Percentiles rank a stretch among this genome's conserved stretches.
These are phyloP conservation scores for Stenurella melanura DNA, from an alignment of 2,888 invertebrate genomes.

Conservation along the genomic window DNA sequence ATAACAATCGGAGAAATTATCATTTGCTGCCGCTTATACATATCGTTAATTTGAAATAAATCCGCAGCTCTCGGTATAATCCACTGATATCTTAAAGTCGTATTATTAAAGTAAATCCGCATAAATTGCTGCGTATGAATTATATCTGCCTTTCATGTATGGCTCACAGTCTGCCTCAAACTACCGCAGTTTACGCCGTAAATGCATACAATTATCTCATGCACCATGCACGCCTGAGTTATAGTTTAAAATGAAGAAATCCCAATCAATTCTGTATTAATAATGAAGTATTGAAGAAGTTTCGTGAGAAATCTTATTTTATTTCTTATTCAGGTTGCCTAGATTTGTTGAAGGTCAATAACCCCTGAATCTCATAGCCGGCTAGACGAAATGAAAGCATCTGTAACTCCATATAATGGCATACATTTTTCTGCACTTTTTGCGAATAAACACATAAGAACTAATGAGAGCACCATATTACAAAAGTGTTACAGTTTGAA, in stretches of 20 bases:
- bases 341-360: conserved; percentile 61
- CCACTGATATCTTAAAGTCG: not conserved
- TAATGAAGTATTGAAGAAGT: conserved; percentile 45
- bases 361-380: conserved; percentile 60
- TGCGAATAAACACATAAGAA: conserved; percentile 43
- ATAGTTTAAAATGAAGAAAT: conserved; percentile 17
- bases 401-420: conserved; percentile 62
- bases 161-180: conserved; percentile 19
- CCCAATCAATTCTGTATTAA: conserved; percentile 36
- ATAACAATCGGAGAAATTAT: not conserved
- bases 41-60: not conserved
- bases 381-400: conserved; percentile 66
- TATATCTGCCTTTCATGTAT: conserved; percentile 17
- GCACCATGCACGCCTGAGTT: conserved; percentile 20
- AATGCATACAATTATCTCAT: conserved; percentile 39
- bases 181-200: conserved; percentile 17
- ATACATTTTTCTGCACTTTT: conserved; percentile 63
- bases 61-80: not conserved
- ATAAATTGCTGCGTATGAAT: conserved; percentile 18
- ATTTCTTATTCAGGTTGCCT: conserved; percentile 61
- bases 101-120: conserved; percentile 12
- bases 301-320: conserved; percentile 57
- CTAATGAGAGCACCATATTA: conserved; percentile 27
- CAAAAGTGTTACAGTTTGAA: conserved; percentile 48
- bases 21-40: not conserved